A percentile compares a stretch with the other conserved stretches of the same genome.
Conservation (phyloP, 2,113 vertebrate genomes). For the Toxostoma redivivum region DNA sequence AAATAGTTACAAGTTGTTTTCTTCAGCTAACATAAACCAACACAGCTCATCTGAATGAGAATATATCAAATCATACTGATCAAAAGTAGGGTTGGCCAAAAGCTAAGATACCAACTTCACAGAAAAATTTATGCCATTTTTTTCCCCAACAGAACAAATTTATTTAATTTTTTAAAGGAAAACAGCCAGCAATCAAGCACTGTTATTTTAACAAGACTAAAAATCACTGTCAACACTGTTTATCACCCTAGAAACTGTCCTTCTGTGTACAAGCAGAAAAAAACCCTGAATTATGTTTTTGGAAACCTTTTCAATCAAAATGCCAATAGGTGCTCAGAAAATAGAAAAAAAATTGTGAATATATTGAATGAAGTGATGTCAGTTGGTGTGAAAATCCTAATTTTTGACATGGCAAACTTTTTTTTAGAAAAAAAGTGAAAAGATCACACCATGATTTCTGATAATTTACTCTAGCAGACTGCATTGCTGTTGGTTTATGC, state of each 20-base stretch:
- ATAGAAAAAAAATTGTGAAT: background rate
- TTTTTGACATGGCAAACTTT: background rate
- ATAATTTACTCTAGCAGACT: background rate
- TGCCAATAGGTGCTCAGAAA: background rate
- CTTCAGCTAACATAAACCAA: background rate
- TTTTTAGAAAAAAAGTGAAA: background rate
- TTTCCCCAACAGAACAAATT: background rate
- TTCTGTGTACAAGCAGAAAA: background rate
- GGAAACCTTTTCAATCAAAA: background rate
- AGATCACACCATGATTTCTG: background rate
- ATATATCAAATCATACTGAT: background rate
- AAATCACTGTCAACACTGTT: background rate
- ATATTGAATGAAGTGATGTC: background rate
- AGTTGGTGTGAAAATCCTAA: background rate
- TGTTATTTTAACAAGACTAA: background rate
- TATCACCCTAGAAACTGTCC: background rate
- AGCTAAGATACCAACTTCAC: background rate
- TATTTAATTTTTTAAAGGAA: background rate
- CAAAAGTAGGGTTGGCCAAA: background rate
- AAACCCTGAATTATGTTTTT: background rate
- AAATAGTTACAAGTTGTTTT: background rate
- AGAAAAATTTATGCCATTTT: background rate
- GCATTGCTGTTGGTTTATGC: background rate
- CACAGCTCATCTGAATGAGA: background rate
- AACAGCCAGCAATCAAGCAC: background rate